Base-by-base conservation (phyloP, 2,113 vertebrate species). In the Synchiropus splendidus region DNA sequence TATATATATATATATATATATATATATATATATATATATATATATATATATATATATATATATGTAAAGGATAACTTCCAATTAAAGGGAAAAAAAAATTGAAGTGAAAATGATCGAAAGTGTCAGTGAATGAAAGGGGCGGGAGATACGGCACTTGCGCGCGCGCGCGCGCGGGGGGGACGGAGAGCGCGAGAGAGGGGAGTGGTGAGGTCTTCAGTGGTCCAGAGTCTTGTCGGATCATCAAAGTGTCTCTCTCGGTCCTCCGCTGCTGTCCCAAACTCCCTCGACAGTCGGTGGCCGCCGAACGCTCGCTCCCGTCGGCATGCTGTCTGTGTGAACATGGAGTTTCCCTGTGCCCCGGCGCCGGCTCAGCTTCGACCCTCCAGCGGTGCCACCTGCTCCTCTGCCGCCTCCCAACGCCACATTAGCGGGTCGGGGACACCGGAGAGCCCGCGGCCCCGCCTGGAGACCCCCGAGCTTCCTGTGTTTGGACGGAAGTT, bases 241-340 rank as follows among this genome's bases (percentile, higher is more conserved):
- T n/a, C 33, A 9, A 17, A 34, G n/a, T 12, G 33, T 12, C 12
- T 34, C 33, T 33, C 33, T 35, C 33, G 11, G 5, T 12, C 33
- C 33, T 13, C n/a, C 12, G 33, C n/a, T 35, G 9, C 2, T 13
- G 6, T 1, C 33, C 6, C n/a, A 12, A 35, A 6, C 33, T 27
- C n/a, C 21, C 21, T 27, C 21, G 21, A 27, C 21, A n/a, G n/a
- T 31, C 3, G 6, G 6, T 15, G 34, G 27, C 44, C 51, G 45
- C 57, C 51, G 64, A 47, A 17, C 67, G 18, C 21, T 40, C 53
- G 52, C 59, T 51, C 45, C 18, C 30, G 41, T 48, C 80, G 79
- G 66, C 63, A 81, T 84, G 78, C 58, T 62, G 37, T 64, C 59
- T 36, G 50, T 57, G 61, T 83, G 78, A 84, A 68, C 54, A 84